Evolutionary conservation across 2,797 vertebrate genomes (phyloP), one percentile per base, ranked within the genome.

Genomic region (Yasuhikotakia modesta): DNA sequence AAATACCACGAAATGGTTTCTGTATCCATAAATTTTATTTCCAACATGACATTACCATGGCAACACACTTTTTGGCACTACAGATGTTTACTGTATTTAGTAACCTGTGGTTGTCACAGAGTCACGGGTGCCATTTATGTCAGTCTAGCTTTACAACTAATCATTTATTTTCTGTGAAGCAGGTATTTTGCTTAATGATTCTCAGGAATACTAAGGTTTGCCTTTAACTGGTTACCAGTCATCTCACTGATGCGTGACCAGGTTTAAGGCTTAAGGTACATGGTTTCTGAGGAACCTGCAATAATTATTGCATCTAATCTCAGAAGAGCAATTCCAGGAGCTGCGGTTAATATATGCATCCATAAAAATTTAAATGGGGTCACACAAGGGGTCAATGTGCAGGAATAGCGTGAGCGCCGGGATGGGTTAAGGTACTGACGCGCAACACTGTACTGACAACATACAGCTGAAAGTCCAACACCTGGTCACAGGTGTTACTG

Each of bases 311-410:
- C 22, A 0, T 22, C 1, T 13, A 35, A n/a, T 61, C 67, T 50
- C 43, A 53, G 66, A 63, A 78, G 35, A 70, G 66, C 19, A 24
- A 24, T 78, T 78, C 76, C n/a, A 46, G 76, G 76, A 71, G 76
- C 32, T 7, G 8, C 17, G 17, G 76, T 78, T 78, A 78, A 71
- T 64, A 78, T 6, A 64, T 43, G 32, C 57, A 64, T 55, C 70
- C 55, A 50, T 67, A 52, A 57, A 76, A 60, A 50, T 60, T 11
- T 1, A 12, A 76, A 50, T 70, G 3, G 70, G 14, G 66, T 77
- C 60, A 60, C 50, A 69, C 48, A 75, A 0, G 24, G 43, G 53
- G 58, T 78, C 66, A 78, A 60, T 70, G 66, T 70, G 43, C 66
- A 24, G 5, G 16, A 14, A 43, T 70, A 16, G 65, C 19, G 43